Evolutionary conservation across 2,888 invertebrate species (phyloP).

Genomic region (Apodemia hepburni): DNA sequence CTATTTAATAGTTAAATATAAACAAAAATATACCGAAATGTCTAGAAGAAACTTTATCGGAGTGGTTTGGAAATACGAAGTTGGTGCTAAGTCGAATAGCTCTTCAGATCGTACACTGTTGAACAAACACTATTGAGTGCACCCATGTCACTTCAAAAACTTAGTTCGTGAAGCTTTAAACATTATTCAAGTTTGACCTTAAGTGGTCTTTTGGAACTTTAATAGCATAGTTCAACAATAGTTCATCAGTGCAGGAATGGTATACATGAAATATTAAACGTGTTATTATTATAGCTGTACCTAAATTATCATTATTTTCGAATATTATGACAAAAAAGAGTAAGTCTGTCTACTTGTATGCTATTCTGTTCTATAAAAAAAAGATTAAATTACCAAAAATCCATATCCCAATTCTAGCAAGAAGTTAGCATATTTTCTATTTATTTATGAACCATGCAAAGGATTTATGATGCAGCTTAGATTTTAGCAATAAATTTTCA

Average conservation of each 20-base stretch:
- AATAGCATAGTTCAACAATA: not conserved
- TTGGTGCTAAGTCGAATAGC: conserved; percentile 7
- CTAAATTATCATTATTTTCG: no score
- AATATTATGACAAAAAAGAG: no score
- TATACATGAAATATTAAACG: not conserved
- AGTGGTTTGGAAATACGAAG: not conserved
- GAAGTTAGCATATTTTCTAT: not conserved
- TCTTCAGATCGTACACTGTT: not conserved
- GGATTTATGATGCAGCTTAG: conserved; percentile 2
- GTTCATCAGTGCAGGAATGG: not conserved
- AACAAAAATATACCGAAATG: not conserved
- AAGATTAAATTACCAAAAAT: no score
- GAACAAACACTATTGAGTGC: conserved; percentile 6
- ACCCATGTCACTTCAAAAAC: conserved; percentile 7
- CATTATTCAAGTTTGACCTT: not conserved
- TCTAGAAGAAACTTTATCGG: not conserved
- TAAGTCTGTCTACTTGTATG: no score
- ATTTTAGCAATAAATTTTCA: not conserved
- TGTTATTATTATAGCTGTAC: no score
- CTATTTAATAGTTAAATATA: not conserved
- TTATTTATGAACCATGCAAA: not conserved
- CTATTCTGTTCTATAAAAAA: no score
- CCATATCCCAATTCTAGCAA: not conserved
- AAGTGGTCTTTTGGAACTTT: not conserved
- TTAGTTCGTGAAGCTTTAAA: not conserved